Evolutionary conservation across 2,888 invertebrate genomes (phyloP).

Genomic region (Seira sanloemensis): DNA sequence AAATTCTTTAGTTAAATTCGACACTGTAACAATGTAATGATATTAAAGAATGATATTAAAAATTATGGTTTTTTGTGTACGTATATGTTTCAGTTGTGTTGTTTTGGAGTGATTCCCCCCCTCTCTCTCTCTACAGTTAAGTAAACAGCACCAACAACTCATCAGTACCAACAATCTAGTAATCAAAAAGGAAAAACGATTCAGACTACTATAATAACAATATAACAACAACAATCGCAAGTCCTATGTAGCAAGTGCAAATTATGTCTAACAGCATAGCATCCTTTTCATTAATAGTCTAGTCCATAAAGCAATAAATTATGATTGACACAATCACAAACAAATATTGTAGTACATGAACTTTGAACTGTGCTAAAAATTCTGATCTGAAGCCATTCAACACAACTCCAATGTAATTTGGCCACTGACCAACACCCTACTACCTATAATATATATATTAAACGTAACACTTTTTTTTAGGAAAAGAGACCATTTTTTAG

Average conservation of each 20-base stretch:
- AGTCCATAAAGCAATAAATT: not conserved
- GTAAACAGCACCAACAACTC: constrained; percentile 31
- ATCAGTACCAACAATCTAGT: constrained; percentile 61
- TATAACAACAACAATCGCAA: constrained; percentile 17
- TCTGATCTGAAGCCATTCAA: not conserved
- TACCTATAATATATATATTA: not conserved
- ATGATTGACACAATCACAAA: not conserved
- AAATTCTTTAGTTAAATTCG: not conserved
- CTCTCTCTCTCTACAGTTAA: not conserved
- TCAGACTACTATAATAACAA: constrained; percentile 16
- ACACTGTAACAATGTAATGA: not conserved
- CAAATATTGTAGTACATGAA: not conserved
- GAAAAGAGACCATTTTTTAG: constrained; percentile 35
- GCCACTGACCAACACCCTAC: constrained; percentile 22
- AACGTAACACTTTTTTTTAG: not conserved
- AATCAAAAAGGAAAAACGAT: not conserved
- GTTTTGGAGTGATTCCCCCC: constrained; percentile 19
- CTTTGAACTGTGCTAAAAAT: not conserved
- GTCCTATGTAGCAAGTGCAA: too few species aligned
- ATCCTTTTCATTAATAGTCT: not conserved
- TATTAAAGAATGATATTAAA: constrained; percentile 35
- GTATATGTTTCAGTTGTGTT: constrained; percentile 51
- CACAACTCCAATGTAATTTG: constrained; percentile 11
- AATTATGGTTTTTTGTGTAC: constrained; percentile 53
- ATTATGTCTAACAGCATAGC: too few species aligned